Base-by-base conservation (phyloP, 1,140 invertebrate genomes). In the Sycophila sp. region DNA sequence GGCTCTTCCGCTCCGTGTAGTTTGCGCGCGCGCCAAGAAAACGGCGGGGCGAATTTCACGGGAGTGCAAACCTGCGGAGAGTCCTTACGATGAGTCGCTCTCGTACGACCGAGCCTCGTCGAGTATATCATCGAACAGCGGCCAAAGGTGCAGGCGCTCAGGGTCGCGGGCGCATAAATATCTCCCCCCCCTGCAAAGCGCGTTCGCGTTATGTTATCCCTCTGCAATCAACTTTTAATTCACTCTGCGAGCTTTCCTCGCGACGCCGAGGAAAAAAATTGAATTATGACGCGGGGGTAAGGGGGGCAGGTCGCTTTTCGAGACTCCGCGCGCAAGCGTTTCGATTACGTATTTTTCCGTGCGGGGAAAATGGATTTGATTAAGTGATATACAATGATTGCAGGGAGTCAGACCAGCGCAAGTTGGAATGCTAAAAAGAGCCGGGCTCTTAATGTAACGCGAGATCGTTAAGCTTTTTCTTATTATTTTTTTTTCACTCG, bases 251-350 rank as follows among this genome's bases (percentile, higher is more conserved):
- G 64, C 62, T 65, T 65, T 53, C 28, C 62, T 51, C 62, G 40
- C 47, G 36, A 11, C 42, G 42, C 62, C 11, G 11, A 28, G 28
- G 42, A 24, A 63, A 63, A 49, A 63, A 63, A 63, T 51, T 51
- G 60, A 65, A 53, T 65, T 65, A 65, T 49, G 62, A 65, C 38
- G 47, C n/a, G n/a, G n/a, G n/a, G n/a, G n/a, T n/a, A n/a, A n/a
- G n/a, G n/a, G n/a, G n/a, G n/a, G n/a, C n/a, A n/a, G n/a, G n/a
- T n/a, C n/a, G n/a, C n/a, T n/a, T n/a, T n/a, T n/a, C n/a, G n/a
- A n/a, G n/a, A n/a, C n/a, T n/a, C n/a, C n/a, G n/a, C n/a, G n/a
- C 47, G 62, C 36, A 38, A 28, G 30, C 47, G 17, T 64, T 28
- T 51, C 47, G 62, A 63, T 64, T 53, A 53, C 51, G 15, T 13